Evolutionary conservation across 2,888 invertebrate genomes (phyloP), one percentile per base, ranked within the genome.

Genomic region (Hesperia comma): DNA sequence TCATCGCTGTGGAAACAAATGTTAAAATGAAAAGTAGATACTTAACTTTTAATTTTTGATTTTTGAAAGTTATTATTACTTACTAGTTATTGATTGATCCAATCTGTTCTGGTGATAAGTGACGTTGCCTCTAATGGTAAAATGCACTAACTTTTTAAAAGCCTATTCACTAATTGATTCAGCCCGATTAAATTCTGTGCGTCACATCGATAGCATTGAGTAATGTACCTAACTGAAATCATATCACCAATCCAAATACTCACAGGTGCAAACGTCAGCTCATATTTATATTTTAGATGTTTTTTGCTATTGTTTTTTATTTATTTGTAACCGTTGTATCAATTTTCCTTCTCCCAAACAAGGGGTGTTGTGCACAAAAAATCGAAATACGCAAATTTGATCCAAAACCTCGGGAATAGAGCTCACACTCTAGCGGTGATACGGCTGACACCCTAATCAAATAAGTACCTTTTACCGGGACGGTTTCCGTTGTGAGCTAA

Each of bases 371-470:
- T 79, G 75, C 75, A 78, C 79, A 87, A 88, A 86, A 90, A 90
- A 90, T 87, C 87, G 86, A 89, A 90, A 88, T 84, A 90, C 90
- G 86, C 88, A 90, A 89, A 90, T 89, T 89, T 88, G 88, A 92
- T 90, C 89, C 87, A 83, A 92, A 92, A 91, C 90, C 90, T 86
- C 86, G 89, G 84, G 84, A 79, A 85, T 57, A 80, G 79, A 84
- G 86, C 89, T 87, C 88, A 88, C 88, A 90, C 91, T 85, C 87
- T 87, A 87, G 86, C 88, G 90, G 90, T 88, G 92, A 91, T 92
- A 91, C 90, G 90, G 83, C 90, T 91, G 92, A 91, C 92, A 92
- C 92, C 92, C 92, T 92, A 92, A 92, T 92, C 92, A 92, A 92
- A 92, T 92, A 92, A 92, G 90, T 92, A 92, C 92, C 92, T 91